These are phyloP conservation scores for Kryphioiulus occultus DNA, from an alignment of 2,888 invertebrate genomes.

Conservation along the genomic window DNA sequence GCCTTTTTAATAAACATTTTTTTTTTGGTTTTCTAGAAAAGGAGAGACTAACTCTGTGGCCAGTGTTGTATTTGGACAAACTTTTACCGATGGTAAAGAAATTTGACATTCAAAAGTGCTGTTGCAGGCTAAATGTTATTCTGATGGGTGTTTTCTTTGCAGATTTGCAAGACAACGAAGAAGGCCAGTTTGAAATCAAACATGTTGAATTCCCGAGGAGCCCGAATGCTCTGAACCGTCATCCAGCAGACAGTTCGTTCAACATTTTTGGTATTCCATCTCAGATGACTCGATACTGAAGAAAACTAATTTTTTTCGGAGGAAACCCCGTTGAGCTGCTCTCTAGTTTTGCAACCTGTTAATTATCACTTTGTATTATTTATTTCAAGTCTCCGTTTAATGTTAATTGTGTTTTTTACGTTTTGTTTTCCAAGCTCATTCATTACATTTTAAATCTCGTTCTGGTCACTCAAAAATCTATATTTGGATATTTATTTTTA, in stretches of 20 bases:
- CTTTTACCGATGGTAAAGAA: neutral
- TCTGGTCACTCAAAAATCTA: neutral
- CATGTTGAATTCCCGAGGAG: neutral
- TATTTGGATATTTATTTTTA: conserved; percentile 4
- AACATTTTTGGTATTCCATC: conserved; percentile 54
- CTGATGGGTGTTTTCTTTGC: neutral
- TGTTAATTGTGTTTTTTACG: neutral
- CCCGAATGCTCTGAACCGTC: neutral
- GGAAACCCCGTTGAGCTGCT: neutral
- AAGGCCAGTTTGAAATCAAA: neutral
- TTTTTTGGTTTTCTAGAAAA: neutral
- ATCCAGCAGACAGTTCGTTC: conserved; percentile 50
- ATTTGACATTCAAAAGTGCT: neutral
- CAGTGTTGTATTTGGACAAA: conserved; percentile 48
- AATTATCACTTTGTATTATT: neutral
- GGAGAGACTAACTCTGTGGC: conserved; percentile 32
- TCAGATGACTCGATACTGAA: conserved; percentile 1
- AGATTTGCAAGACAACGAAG: neutral
- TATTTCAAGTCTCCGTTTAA: neutral
- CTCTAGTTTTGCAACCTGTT: neutral
- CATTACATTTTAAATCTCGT: neutral
- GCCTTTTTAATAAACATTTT: no score
- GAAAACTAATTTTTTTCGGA: neutral
- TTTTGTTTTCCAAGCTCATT: neutral
- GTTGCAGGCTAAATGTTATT: neutral